Base-by-base conservation (phyloP, 1,140 invertebrate species). In the Calosoma granatense region DNA sequence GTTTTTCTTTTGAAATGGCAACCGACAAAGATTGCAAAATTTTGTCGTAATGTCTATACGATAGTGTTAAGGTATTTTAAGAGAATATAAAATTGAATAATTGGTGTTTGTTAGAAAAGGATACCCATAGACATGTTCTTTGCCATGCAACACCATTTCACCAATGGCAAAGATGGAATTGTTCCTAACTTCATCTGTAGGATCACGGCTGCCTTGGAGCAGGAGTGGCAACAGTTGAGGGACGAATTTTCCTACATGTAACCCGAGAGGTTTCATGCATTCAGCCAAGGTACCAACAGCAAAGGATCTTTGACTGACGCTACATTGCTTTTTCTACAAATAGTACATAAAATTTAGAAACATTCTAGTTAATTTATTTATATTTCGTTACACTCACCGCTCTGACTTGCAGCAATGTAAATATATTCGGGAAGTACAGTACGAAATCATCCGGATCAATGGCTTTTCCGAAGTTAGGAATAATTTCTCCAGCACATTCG, bases 131-230 rank as follows among this genome's bases (percentile, higher is more conserved):
- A 83, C 65, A n/a, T 69, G 62, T 52, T 83, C 78, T 65, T 80
- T 83, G 41, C 79, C 80, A 67, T 84, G 69, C 1, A 81, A 67
- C 22, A 79, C 79, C 43, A 90, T 74, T 66, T 91, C 86, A 11
- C 88, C 88, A 20, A 91, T 71, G 20, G 83, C 87, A 72, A 78
- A 91, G 36, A 86, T 82, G 0, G 83, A 77, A 72, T 92, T 92
- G 64, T 87, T 88, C 20, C 88, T 75, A 1, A 90, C 83, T 71
- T 88, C 82, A 21, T 81, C 79, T 61, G 82, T 79, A 1, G 75
- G 58, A 70, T 91, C 86, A 53, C 71, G 74, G 0, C 79, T 73
- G 15, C 78, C 75, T 55, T 69, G 74, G 14, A 86, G 70, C 59
- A 89, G 81, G 19, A 84, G 61, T 11, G 84, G 79, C 43, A 86